Percentiles rank a stretch among this genome's conserved stretches.
These are phyloP conservation scores for Tor tambroides DNA, from an alignment of 2,113 vertebrate genomes.

Conservation along the genomic window DNA sequence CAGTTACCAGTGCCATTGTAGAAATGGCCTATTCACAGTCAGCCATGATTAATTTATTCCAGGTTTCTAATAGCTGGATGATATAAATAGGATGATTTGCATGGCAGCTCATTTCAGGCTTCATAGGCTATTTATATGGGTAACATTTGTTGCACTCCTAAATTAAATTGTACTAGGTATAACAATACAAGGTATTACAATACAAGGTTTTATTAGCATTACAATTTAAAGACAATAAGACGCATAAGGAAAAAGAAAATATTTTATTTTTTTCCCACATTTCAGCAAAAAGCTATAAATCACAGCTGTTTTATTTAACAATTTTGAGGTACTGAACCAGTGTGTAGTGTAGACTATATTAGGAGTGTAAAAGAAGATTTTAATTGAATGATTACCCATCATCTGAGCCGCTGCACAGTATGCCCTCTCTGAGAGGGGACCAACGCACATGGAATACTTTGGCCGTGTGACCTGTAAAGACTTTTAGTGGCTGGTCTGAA, in stretches of 20 bases:
- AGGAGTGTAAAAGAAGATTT: neutral
- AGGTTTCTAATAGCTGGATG: neutral
- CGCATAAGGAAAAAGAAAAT: neutral
- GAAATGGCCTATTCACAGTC: neutral
- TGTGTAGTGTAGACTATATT: neutral
- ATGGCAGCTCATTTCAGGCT: neutral
- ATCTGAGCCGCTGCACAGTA: slow-evolving; percentile 96
- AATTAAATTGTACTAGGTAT: neutral
- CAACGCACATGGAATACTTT: slow-evolving; percentile 97
- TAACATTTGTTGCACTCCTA: neutral
- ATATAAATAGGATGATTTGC: neutral
- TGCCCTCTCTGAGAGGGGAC: slow-evolving; percentile 96
- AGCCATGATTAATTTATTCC: neutral
- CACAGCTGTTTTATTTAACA: neutral
- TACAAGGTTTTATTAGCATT: neutral
- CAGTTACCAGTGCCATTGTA: neutral
- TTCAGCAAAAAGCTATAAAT: neutral
- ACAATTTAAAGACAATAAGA: neutral
- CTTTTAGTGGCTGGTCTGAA: slow-evolving; percentile 94
- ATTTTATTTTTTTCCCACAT: neutral
- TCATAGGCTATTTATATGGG: neutral
- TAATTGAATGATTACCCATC: slow-evolving; percentile 80
- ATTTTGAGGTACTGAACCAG: neutral
- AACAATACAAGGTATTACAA: no score
- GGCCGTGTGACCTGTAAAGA: slow-evolving; percentile 91